phyloP scores from a whole-genome alignment of 2,113 vertebrate genomes.

The Ondatra zibethicus region DNA sequence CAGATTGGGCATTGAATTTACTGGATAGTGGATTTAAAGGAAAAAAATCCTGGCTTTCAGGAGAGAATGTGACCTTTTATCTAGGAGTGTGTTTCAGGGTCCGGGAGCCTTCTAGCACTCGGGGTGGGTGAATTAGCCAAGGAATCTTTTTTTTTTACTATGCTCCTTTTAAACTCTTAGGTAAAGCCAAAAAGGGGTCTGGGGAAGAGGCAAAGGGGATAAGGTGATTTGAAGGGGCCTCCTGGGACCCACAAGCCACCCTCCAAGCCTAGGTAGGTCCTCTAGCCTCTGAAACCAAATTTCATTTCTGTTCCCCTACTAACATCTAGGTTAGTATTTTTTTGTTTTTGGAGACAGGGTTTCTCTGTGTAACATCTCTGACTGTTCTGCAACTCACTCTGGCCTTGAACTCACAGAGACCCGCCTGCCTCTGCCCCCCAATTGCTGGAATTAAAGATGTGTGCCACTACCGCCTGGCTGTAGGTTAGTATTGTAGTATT shows the following conservation, averaged over 20 bases:
- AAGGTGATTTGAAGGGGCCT: not conserved
- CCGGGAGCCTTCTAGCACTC: not conserved
- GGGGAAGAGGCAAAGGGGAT: not conserved
- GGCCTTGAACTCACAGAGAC: not conserved
- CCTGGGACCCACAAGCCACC: not conserved
- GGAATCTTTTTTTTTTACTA: not conserved
- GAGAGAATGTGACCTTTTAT: not conserved
- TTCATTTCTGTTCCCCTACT: not conserved
- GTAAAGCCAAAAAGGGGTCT: not conserved
- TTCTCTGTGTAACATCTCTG: not conserved
- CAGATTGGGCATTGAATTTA: not conserved
- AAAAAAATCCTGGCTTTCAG: not conserved
- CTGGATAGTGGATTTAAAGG: not conserved
- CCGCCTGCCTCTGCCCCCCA: not conserved
- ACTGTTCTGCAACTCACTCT: not conserved
- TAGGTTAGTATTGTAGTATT: not conserved
- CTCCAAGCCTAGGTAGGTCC: not conserved
- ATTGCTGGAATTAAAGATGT: not conserved
- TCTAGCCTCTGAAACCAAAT: not conserved
- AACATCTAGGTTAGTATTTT: not conserved
- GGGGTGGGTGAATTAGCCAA: not conserved
- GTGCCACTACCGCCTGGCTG: not conserved
- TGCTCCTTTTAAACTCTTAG: not conserved
- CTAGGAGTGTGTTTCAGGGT: not conserved
- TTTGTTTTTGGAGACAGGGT: not conserved